A percentile compares a stretch with the other conserved stretches of the same genome.
These are phyloP conservation scores for Heliconius melpomene DNA, from an alignment of 1,140 invertebrate species.

Conservation along the genomic window DNA sequence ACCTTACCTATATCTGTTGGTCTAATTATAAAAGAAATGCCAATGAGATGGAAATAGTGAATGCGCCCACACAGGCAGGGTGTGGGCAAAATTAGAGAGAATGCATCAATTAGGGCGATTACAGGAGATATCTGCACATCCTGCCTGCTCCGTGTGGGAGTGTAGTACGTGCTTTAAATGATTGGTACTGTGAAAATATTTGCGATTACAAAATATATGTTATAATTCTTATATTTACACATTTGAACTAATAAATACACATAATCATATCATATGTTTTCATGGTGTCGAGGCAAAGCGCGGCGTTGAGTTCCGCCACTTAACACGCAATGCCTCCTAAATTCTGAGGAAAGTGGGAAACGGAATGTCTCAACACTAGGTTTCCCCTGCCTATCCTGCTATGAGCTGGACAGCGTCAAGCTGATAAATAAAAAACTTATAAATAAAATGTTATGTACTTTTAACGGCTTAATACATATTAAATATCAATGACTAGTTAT, in stretches of 20 bases:
- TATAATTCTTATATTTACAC: background rate
- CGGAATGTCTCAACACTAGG: too few relatives aligned
- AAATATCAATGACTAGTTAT: too few relatives aligned
- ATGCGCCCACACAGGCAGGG: slow-evolving; percentile 47
- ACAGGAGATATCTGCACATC: slow-evolving; percentile 56
- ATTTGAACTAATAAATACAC: background rate
- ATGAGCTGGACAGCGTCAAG: too few relatives aligned
- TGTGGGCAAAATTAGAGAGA: slow-evolving; percentile 57
- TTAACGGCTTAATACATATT: too few relatives aligned
- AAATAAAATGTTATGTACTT: too few relatives aligned
- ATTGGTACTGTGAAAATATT: slow-evolving; percentile 14
- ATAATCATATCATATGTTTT: background rate
- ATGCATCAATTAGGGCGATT: slow-evolving; percentile 65
- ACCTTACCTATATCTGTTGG: background rate
- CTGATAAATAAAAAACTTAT: too few relatives aligned
- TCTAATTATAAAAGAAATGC: slow-evolving; percentile 32
- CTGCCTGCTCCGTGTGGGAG: slow-evolving; percentile 52
- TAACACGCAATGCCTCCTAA: too few relatives aligned
- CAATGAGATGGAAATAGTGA: slow-evolving; percentile 57
- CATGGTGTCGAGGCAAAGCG: too few relatives aligned
- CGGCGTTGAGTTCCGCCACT: too few relatives aligned
- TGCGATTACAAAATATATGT: background rate
- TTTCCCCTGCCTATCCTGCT: too few relatives aligned
- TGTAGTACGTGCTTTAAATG: slow-evolving; percentile 32
- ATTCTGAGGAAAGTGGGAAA: too few relatives aligned